Conservation (phyloP, 2,888 invertebrate species). For the Argyresthia albistria region DNA sequence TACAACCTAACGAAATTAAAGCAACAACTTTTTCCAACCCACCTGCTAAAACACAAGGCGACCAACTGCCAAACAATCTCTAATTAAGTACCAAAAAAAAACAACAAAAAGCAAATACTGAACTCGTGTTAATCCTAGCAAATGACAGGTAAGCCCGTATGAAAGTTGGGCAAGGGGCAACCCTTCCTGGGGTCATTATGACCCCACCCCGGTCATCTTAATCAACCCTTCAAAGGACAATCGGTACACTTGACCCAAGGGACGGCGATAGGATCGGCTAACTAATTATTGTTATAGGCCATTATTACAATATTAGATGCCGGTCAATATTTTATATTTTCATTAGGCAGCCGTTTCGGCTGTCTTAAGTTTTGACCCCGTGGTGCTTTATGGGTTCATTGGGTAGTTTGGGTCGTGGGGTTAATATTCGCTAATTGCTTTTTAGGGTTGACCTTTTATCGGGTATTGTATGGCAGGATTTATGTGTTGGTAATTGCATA, state of each 20-base stretch:
- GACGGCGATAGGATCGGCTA: conserved; percentile 34
- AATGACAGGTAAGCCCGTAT: conserved; percentile 10
- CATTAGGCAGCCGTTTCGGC: conserved; percentile 16
- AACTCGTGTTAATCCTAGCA: conserved; percentile 9
- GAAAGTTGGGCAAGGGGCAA: conserved; percentile 6
- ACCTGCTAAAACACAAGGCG: neutral
- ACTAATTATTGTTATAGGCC: conserved; percentile 64
- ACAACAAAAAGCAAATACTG: conserved; percentile 3
- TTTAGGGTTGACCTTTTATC: neutral
- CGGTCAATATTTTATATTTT: conserved; percentile 47
- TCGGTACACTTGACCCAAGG: conserved; percentile 49
- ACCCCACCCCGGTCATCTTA: conserved; percentile 51
- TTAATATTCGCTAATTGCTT: too few relatives aligned
- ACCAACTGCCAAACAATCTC: neutral
- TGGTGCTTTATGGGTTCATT: too few relatives aligned
- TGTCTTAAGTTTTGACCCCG: neutral
- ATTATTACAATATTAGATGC: conserved; percentile 45
- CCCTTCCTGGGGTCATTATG: conserved; percentile 35
- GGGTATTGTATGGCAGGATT: neutral
- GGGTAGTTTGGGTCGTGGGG: too few relatives aligned
- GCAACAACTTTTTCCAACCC: too few relatives aligned
- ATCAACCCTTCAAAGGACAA: conserved; percentile 68
- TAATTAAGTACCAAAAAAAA: neutral
- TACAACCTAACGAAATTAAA: too few relatives aligned
- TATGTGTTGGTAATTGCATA: neutral